Evolutionary conservation across 2,797 vertebrate genomes (phyloP), one percentile per base, ranked within the genome.

Genomic region (Acanthornis magna): DNA sequence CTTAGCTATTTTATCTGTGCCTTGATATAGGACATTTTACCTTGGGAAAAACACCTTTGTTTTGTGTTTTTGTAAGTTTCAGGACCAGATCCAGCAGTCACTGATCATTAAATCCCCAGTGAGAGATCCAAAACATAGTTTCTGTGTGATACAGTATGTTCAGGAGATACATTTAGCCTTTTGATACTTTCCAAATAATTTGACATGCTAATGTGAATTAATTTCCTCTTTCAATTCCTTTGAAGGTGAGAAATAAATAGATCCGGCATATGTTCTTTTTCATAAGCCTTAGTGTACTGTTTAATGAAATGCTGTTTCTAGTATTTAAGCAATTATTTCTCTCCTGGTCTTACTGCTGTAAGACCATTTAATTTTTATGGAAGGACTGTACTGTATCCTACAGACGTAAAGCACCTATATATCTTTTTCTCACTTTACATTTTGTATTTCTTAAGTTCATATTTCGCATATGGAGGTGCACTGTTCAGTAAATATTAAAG

Each of bases 281-380:
- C 5, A 8, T 19, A 29, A 62, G 2, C 42, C 34, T 66, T 76
- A 32, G 20, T 16, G 29, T 63, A 17, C 18, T 0, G 0, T 60
- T 80, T 48, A 25, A 54, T 18, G 17, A 74, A 81, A 67, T 80
- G 12, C 36, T 61, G 2, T 77, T 93, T 76, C 23, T 77, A 22
- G 9, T 58, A 42, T 65, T 92, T 75, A 29, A 68, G 23, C 30
- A 71, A 8, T 42, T 66, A 15, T 45, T 81, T 85, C 13, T 67
- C 4, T 53, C 11, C 25, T 62, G 25, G 30, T 34, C 19, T 34
- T 43, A 21, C 9, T 47, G 10, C 23, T 54, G 4, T 38, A 57
- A 81, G 25, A 54, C 34, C 9, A 13, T 3, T 65, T 38, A 65
- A 6, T 65, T 65, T 83, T 73, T 70, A 7, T 62, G 30, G 34